Evolutionary conservation across 2,797 vertebrate genomes (phyloP).

Genomic region (Arrhamphus sclerolepis): DNA sequence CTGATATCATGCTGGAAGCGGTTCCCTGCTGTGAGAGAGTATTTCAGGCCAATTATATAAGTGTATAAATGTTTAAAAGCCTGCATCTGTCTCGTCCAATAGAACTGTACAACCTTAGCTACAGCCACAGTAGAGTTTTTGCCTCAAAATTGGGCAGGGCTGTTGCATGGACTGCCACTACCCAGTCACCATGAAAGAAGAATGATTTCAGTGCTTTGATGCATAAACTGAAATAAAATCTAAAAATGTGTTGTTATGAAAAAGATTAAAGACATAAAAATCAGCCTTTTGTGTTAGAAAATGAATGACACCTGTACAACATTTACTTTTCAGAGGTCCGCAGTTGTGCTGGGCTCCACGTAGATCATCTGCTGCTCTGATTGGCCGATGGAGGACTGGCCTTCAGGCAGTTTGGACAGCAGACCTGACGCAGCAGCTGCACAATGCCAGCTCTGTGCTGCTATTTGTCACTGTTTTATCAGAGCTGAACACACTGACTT

Average conservation of each 20-base stretch:
- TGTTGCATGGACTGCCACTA: not conserved
- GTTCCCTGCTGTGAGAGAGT: constrained; percentile 40
- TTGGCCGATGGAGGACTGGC: constrained; percentile 59
- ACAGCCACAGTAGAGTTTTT: constrained; percentile 20
- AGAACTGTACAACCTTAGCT: not conserved
- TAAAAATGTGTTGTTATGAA: too few species aligned
- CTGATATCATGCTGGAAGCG: constrained; percentile 49
- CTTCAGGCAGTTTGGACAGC: constrained; percentile 46
- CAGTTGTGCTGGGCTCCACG: constrained; percentile 16
- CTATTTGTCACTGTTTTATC: constrained; percentile 54
- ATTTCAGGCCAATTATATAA: constrained; percentile 51
- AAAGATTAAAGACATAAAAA: too few species aligned
- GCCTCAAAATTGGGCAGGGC: not conserved
- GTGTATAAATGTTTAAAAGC: constrained; percentile 24
- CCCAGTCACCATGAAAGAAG: not conserved
- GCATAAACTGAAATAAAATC: too few species aligned
- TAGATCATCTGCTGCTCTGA: constrained; percentile 53
- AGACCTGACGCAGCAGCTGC: constrained; percentile 40
- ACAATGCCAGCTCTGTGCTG: constrained; percentile 53
- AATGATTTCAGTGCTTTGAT: too few species aligned
- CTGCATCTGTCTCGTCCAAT: constrained; percentile 22
- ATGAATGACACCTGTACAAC: constrained; percentile 12
- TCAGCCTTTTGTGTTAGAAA: too few species aligned
- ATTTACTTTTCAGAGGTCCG: constrained; percentile 32
- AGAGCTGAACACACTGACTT: constrained; percentile 26